A percentile compares a stretch with the other conserved stretches of the same genome.
These are phyloP conservation scores for Cervus canadensis DNA, from an alignment of 2,113 vertebrate species.

Conservation along the genomic window DNA sequence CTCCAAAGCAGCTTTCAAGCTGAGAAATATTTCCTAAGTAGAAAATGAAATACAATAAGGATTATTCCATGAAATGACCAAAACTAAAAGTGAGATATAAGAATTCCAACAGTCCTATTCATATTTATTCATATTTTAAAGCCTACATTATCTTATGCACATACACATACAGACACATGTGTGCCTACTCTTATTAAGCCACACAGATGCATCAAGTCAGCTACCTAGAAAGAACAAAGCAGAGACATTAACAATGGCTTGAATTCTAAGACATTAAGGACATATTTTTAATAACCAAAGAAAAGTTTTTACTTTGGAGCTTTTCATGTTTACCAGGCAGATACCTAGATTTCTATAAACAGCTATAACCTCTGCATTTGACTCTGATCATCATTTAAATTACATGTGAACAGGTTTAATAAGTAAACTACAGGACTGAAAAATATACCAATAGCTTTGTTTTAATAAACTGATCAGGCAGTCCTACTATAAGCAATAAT, in stretches of 20 bases:
- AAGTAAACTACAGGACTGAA: neutral
- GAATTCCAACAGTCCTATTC: neutral
- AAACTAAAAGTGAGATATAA: neutral
- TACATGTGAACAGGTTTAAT: neutral
- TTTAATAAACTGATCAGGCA: neutral
- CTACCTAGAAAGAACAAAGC: neutral
- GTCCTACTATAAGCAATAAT: neutral
- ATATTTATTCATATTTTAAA: neutral
- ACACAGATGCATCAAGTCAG: neutral
- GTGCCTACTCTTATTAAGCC: neutral
- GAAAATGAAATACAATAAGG: neutral
- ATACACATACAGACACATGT: rapidly evolving
- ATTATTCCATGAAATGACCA: neutral
- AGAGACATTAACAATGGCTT: neutral
- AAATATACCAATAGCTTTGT: neutral
- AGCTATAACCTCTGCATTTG: neutral
- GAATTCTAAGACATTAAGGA: neutral
- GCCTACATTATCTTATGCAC: neutral
- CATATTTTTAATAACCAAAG: neutral
- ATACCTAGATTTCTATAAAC: neutral
- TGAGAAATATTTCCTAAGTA: conserved; percentile 67
- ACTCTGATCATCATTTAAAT: neutral
- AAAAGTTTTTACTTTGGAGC: neutral
- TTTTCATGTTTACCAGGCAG: neutral
- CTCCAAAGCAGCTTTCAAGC: conserved; percentile 64